Evolutionary conservation across 2,113 vertebrate genomes (phyloP).

Genomic region (Gobiocypris rarus): DNA sequence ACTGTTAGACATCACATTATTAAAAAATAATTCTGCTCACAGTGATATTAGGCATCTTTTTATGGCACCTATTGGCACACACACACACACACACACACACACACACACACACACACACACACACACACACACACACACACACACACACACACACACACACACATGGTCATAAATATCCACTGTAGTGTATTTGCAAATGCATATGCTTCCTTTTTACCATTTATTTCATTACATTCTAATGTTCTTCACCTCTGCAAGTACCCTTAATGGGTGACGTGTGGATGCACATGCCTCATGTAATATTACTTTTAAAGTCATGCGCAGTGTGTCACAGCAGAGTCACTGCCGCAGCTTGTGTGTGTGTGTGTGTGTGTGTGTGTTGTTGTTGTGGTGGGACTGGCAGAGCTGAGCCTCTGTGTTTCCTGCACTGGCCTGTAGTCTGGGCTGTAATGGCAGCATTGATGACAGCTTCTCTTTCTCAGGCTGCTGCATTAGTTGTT

Average conservation of each 20-base stretch:
- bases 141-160: not conserved
- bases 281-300: not conserved
- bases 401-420: not conserved
- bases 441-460: conserved; percentile 24
- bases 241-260: not conserved
- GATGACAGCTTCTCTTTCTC: conserved; percentile 72
- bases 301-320: not conserved
- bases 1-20: conserved; percentile 39
- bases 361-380: not conserved
- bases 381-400: too few species aligned
- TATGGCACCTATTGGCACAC: not conserved
- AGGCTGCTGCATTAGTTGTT: conserved; percentile 61
- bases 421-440: not conserved
- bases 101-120: not conserved
- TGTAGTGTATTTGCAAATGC: not conserved
- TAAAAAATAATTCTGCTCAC: not conserved
- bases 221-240: not conserved
- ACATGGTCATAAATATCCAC: not conserved
- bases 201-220: not conserved
- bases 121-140: not conserved
- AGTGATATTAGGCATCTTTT: not conserved
- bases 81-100: not conserved
- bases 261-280: not conserved
- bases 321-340: too few species aligned
- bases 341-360: not conserved